Evolutionary conservation across 1,140 invertebrate genomes (phyloP).

Genomic region (Eciton burchellii): DNA sequence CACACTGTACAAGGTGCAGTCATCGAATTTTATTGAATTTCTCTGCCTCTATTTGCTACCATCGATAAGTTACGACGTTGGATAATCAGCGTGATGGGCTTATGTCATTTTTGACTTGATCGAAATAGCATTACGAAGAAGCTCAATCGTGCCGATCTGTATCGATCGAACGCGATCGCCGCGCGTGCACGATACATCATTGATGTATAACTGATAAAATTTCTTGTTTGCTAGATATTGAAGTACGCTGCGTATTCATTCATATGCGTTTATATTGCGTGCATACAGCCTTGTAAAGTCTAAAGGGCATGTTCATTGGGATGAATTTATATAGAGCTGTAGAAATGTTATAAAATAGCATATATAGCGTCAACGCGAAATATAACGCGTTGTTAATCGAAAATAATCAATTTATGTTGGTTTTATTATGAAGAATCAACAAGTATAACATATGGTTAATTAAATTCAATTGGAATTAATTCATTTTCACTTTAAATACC

Average conservation of each 20-base stretch:
- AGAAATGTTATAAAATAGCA: background rate
- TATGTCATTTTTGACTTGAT: background rate
- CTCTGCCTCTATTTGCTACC: too few species aligned
- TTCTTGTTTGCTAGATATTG: too few species aligned
- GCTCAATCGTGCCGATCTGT: conserved; percentile 85
- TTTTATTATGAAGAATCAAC: conserved; percentile 15
- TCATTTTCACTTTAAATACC: background rate
- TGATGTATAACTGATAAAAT: too few species aligned
- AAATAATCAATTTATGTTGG: background rate
- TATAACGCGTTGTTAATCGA: background rate
- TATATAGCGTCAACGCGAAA: background rate
- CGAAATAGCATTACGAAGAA: conserved; percentile 22
- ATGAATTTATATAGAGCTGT: background rate
- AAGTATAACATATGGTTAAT: background rate
- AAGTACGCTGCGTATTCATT: too few species aligned
- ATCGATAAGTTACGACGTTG: too few species aligned
- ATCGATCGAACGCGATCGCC: conserved; percentile 91
- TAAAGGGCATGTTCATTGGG: background rate
- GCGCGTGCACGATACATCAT: too few species aligned
- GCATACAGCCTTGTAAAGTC: background rate
- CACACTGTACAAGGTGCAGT: background rate
- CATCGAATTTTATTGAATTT: conserved; percentile 6
- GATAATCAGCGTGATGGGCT: too few species aligned
- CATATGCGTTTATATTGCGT: too few species aligned
- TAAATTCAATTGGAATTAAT: conserved; percentile 16